Percentiles rank a stretch among this genome's conserved stretches.
These are phyloP conservation scores for Ammodytes dubius DNA, from an alignment of 2,113 vertebrate species.

Conservation along the genomic window DNA sequence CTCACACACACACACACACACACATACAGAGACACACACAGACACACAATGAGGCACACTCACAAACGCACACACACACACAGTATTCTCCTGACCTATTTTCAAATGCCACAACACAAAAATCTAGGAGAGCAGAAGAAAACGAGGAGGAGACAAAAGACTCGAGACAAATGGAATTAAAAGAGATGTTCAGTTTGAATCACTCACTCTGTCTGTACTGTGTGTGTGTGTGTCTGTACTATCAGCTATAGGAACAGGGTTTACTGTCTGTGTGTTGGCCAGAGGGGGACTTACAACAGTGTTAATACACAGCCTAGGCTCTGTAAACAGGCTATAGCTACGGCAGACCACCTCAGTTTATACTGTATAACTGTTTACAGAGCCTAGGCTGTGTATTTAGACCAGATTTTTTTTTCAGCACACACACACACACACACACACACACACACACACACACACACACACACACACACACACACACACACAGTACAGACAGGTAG, in stretches of 20 bases:
- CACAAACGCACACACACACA: conserved; percentile 24
- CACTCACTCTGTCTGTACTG: neutral
- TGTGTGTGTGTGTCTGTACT: neutral
- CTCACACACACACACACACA: neutral
- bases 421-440: too few species aligned
- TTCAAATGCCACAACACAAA: conserved; percentile 32
- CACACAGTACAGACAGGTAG: too few species aligned
- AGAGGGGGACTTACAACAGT: too few species aligned
- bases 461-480: too few species aligned
- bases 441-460: too few species aligned
- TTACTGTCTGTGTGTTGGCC: conserved; percentile 9
- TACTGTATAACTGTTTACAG: too few species aligned
- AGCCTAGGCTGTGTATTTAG: too few species aligned
- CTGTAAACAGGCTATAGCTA: too few species aligned
- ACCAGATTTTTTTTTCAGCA: too few species aligned
- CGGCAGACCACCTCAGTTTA: too few species aligned
- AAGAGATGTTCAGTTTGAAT: conserved; percentile 26
- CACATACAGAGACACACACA: conserved; percentile 3
- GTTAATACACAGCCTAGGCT: too few species aligned
- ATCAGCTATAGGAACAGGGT: conserved; percentile 19
- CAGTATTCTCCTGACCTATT: conserved; percentile 52
- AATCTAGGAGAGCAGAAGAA: conserved; percentile 20
- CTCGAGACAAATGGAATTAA: conserved; percentile 30
- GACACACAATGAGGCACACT: neutral
- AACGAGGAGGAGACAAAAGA: conserved; percentile 15